Evolutionary conservation across 2,113 vertebrate species (phyloP).

Genomic region (Monopterus albus): DNA sequence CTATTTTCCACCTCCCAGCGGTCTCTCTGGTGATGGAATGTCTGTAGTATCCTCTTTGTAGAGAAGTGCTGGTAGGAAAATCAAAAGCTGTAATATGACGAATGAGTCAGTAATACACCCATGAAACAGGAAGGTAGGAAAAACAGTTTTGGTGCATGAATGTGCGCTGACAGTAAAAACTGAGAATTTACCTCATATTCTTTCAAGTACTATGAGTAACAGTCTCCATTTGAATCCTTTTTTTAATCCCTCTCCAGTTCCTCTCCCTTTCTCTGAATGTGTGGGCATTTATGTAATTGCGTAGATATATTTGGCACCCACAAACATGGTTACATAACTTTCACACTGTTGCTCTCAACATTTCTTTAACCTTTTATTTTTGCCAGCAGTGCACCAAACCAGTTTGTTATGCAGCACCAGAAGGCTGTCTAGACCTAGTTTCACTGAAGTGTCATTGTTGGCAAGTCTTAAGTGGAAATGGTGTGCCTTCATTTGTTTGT

Average conservation of each 20-base stretch:
- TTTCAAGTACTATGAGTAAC: conserved; percentile 7
- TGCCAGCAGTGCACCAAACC: conserved; percentile 23
- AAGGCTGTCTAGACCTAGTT: conserved; percentile 13
- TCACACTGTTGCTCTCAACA: conserved; percentile 45
- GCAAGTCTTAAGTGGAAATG: conserved; percentile 24
- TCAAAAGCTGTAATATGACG: conserved; percentile 30
- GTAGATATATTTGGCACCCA: conserved; percentile 14
- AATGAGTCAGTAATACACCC: conserved; percentile 19
- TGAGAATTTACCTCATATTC: neutral
- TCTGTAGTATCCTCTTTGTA: conserved; percentile 20
- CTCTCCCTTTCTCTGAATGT: neutral
- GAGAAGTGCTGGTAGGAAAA: conserved; percentile 10
- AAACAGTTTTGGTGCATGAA: conserved; percentile 10
- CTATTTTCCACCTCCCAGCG: conserved; percentile 36
- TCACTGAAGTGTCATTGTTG: conserved; percentile 43
- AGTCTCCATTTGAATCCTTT: neutral
- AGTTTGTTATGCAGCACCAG: conserved; percentile 29
- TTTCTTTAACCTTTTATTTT: conserved; percentile 43
- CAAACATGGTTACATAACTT: conserved; percentile 34
- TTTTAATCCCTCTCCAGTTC: conserved; percentile 11
- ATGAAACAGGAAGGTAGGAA: conserved; percentile 15
- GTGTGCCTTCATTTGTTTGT: conserved; percentile 34
- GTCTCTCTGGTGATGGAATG: conserved; percentile 17
- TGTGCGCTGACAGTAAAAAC: conserved; percentile 3
- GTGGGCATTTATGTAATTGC: conserved; percentile 2